These are phyloP conservation scores for Gopherus flavomarginatus DNA, from an alignment of 2,113 vertebrate genomes.

Conservation along the genomic window DNA sequence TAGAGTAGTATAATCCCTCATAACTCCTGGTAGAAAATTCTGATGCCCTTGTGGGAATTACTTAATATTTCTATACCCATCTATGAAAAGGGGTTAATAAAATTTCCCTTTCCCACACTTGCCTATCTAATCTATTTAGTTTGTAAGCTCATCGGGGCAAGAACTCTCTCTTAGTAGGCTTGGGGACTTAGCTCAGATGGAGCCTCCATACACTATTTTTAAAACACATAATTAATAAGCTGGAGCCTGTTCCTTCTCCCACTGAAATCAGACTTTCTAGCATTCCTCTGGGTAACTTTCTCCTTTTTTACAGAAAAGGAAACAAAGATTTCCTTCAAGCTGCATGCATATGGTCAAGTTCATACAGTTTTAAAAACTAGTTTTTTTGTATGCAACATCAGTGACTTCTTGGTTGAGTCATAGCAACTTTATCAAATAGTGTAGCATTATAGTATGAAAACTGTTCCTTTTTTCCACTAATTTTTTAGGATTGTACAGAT, in stretches of 20 bases:
- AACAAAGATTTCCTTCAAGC: neutral
- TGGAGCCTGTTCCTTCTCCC: neutral
- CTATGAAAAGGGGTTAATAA: neutral
- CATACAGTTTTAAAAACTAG: neutral
- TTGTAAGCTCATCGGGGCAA: neutral
- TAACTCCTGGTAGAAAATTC: slow-evolving; percentile 21
- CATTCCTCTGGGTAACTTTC: neutral
- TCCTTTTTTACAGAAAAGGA: neutral
- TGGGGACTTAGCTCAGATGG: too few relatives aligned
- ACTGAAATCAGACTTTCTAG: neutral
- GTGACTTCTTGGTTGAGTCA: neutral
- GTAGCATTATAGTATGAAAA: too few relatives aligned
- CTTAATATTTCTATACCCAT: neutral
- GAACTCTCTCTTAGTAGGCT: neutral
- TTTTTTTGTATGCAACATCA: neutral
- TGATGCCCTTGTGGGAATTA: slow-evolving; percentile 15
- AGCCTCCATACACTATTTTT: neutral
- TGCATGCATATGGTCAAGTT: neutral
- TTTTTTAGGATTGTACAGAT: too few relatives aligned
- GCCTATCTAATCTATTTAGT: neutral
- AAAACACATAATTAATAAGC: neutral
- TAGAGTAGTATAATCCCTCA: neutral
- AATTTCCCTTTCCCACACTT: neutral
- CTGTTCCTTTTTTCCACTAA: too few relatives aligned
- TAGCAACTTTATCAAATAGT: neutral